A percentile compares a stretch with the other conserved stretches of the same genome.
phyloP scores from a whole-genome alignment of 2,797 vertebrate genomes.

The Pipistrellus pygmaeus region DNA sequence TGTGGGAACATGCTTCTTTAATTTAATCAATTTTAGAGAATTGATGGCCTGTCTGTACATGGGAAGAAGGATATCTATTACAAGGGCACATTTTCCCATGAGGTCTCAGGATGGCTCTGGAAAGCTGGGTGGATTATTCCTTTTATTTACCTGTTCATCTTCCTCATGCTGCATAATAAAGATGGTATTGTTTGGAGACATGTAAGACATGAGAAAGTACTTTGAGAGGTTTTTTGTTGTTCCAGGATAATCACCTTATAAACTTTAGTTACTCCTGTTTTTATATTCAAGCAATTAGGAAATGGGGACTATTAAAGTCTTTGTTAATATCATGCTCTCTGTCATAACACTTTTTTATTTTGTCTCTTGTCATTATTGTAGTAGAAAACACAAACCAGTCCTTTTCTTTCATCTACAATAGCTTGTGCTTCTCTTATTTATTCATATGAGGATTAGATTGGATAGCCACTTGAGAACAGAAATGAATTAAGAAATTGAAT shows the following conservation, averaged over 20 bases:
- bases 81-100: background rate
- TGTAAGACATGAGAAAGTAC: conserved; percentile 53
- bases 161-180: background rate
- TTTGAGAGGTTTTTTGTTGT: conserved; percentile 10
- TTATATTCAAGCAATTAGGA: background rate
- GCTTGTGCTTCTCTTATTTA: background rate
- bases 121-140: background rate
- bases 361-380: background rate
- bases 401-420: background rate
- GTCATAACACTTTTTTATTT: conserved; percentile 26
- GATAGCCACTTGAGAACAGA: background rate
- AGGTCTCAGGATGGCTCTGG: background rate
- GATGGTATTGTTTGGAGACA: background rate
- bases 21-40: conserved; percentile 54
- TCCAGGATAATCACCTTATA: conserved; percentile 36
- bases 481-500: background rate
- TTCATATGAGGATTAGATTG: background rate
- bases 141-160: conserved; percentile 44
- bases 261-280: conserved; percentile 11
- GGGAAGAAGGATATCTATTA: background rate
- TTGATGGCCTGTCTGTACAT: conserved; percentile 29
- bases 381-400: background rate
- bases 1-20: background rate
- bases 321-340: background rate
- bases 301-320: background rate